Base-by-base conservation (phyloP, 2,888 invertebrate species). In the Tillus elongatus region DNA sequence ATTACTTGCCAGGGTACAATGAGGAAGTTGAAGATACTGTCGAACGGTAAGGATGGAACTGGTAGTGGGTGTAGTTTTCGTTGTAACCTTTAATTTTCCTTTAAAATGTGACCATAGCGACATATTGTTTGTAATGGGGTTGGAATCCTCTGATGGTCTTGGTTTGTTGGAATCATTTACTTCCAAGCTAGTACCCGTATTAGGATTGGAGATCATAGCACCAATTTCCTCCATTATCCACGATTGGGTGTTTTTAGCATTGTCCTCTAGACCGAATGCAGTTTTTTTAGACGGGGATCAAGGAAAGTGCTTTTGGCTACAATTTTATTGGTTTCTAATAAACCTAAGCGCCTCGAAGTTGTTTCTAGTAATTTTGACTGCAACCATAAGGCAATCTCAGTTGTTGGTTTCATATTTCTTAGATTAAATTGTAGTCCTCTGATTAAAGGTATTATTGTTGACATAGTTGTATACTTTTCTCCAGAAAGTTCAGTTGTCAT, bases 221-320 rank as follows among this genome's bases (percentile, higher is more conserved):
- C 29, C 31, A n/a, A 47, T 19, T 35, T 45, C 43, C 30, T 42
- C 39, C 8, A 32, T 13, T 16, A 43, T 24, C 38, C 36, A 48
- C 35, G 40, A 39, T 27, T 44, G 36, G 9, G 43, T 40, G 24
- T 37, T 40, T 10, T 31, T 19, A 3, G 43, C 46, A 39, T 44
- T 45, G 16, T 33, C 16, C 11, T 42, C 30, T 12, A 27, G 33
- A 3, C 48, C 39, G 40, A 49, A 49, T 14, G 35, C 45, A 13
- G 27, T 35, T 53, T 45, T 49, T 52, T 47, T 14, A 45, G 49
- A 8, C 47, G 15, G 6, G 52, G 49, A 37, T 52, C 51, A 10
- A 51, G 28, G 16, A 52, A 41, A n/a, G 44, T 43, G 24, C 47
- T 42, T 31, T 48, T 49, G 4, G 43, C 44, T 15, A 31, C 30